Base-by-base conservation (phyloP, 2,113 vertebrate genomes). In the Platysternon megacephalum region DNA sequence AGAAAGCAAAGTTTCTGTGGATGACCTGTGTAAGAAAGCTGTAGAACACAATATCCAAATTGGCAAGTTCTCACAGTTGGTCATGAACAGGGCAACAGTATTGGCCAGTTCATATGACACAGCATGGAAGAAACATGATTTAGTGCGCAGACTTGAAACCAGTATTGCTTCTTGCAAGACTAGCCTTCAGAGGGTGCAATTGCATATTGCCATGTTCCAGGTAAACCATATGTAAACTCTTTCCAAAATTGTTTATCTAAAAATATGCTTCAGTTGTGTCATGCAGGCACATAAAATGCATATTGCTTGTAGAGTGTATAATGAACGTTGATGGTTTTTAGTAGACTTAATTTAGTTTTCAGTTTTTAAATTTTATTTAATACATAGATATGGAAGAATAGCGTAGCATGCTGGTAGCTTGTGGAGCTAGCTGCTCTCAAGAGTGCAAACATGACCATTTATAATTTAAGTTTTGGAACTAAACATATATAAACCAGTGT, bases 151-250 rank as follows among this genome's bases (percentile, higher is more conserved):
- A 26, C 95, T 99, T 80, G 99, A 99, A 53, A 98, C 98, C 82
- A 99, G 99, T 92, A 99, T 99, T 79, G 98, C 99, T 2, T 99
- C 99, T 0, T 99, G 98, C 90, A 99, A 99, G 97, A 99, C 99
- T 91, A 99, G 99, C 91, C 98, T 99, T 86, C 99, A 99, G 98
- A 98, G 99, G 51, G 99, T 99, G 28, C 99, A 99, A 97, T 94
- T 99, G 88, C 99, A 99, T 95, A 99, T 99, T 8, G 99, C 99
- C 82, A 99, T 99, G 99, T 99, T 99, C 94, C 99, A 99, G 98
- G 99, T 99, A 74, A 97, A 28, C 35, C 2, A 0, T 4, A 0
- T 81, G 1, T n/a, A 3, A 72, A 72, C 26, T 16, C 2, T 6
- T 17, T 17, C 49, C 21, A 79, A 0, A 1, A 1, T 79, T n/a